Percentiles rank a stretch among this genome's conserved stretches.
Conservation (phyloP, 2,113 vertebrate species). For the Scophthalmus maximus region DNA sequence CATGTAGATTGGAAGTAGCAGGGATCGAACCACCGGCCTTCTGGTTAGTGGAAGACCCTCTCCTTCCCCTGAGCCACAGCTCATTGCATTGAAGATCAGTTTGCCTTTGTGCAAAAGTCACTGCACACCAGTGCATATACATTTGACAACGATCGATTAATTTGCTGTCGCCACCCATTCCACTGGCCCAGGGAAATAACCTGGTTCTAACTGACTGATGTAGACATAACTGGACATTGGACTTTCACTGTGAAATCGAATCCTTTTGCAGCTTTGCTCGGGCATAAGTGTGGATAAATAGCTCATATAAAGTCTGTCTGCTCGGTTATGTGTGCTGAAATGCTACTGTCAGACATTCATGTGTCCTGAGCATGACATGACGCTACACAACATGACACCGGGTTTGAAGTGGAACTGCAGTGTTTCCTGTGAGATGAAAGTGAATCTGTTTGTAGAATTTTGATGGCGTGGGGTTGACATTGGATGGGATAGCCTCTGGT, state of each 20-base stretch:
- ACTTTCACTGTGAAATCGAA: not conserved
- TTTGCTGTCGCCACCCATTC: not conserved
- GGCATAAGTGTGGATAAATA: not conserved
- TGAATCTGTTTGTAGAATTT: not conserved
- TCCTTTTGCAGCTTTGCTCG: not conserved
- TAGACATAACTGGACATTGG: not conserved
- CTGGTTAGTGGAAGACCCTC: too few relatives aligned
- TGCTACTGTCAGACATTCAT: not conserved
- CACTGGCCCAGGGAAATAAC: not conserved
- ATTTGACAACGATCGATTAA: not conserved
- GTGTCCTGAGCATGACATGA: not conserved
- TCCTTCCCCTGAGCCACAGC: too few relatives aligned
- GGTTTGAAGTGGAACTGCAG: not conserved
- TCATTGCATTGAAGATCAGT: too few relatives aligned
- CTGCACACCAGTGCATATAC: not conserved
- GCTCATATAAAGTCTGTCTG: not conserved
- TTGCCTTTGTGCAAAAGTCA: not conserved
- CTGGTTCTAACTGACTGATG: not conserved
- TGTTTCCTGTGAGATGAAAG: not conserved
- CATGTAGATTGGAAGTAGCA: too few relatives aligned
- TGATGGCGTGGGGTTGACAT: slow-evolving; percentile 1
- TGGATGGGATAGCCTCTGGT: not conserved
- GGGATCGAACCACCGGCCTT: too few relatives aligned
- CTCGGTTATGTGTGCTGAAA: not conserved
- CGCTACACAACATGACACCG: not conserved